These are phyloP conservation scores for Linnaemya tessellans DNA, from an alignment of 2,888 invertebrate genomes.

Conservation along the genomic window DNA sequence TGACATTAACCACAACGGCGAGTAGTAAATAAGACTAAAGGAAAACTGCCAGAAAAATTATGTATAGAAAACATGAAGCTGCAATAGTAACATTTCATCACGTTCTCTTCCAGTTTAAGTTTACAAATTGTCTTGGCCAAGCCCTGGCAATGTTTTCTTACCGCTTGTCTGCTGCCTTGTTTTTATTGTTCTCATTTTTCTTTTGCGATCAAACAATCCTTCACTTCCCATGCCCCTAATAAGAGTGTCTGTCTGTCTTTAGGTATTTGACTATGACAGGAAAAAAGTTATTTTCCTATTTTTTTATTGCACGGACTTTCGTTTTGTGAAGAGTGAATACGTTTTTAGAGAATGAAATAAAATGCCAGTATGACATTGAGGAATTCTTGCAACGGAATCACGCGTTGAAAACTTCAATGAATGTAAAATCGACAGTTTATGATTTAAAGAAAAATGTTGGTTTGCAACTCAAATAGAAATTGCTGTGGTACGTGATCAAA, in stretches of 20 bases:
- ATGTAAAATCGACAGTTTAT: conserved; percentile 67
- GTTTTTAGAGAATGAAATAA: background rate
- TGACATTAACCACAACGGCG: conserved; percentile 57
- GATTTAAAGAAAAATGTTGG: conserved; percentile 44
- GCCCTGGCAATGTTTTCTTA: conserved; percentile 44
- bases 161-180: conserved; percentile 43
- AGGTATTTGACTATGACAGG: conserved; percentile 27
- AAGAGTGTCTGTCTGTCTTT: conserved; percentile 17
- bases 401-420: conserved; percentile 57
- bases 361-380: conserved; percentile 57
- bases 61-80: conserved; percentile 20
- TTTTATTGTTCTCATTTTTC: conserved; percentile 57
- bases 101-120: conserved; percentile 73
- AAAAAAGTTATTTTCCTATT: conserved; percentile 15
- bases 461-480: conserved; percentile 30
- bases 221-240: background rate
- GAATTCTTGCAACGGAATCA: conserved; percentile 64
- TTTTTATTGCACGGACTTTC: background rate
- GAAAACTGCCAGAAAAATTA: conserved; percentile 3
- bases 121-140: conserved; percentile 71
- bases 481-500: conserved; percentile 41
- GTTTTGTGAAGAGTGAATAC: background rate
- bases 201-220: conserved; percentile 39
- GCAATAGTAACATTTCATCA: conserved; percentile 68
- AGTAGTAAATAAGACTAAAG: conserved; percentile 30